These are phyloP conservation scores for Lepidochrysops patricia DNA, from an alignment of 2,888 invertebrate genomes.

Conservation along the genomic window DNA sequence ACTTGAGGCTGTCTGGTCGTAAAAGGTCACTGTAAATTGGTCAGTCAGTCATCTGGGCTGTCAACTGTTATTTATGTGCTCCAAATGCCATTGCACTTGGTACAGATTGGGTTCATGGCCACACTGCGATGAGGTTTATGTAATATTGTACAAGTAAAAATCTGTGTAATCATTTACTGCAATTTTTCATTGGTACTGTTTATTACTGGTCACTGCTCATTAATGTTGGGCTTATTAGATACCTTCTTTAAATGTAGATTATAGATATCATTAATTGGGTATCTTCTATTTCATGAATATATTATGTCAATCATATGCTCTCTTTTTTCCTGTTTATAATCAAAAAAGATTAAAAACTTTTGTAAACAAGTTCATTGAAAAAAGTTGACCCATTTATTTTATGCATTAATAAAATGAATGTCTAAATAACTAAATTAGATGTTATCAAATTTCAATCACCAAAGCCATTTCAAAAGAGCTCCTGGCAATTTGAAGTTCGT, in stretches of 20 bases:
- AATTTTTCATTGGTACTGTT: not conserved
- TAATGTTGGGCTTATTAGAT: too few species aligned
- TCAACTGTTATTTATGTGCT: constrained; percentile 60
- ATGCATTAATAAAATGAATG: not conserved
- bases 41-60: constrained; percentile 44
- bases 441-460: not conserved
- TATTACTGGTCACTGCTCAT: too few species aligned
- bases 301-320: too few species aligned
- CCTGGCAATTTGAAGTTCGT: not conserved
- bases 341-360: too few species aligned
- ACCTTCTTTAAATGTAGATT: too few species aligned
- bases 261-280: too few species aligned
- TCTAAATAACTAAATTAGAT: not conserved
- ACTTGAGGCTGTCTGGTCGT: constrained; percentile 24
- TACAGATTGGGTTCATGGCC: constrained; percentile 64
- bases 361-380: too few species aligned
- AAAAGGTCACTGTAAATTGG: constrained; percentile 45
- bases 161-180: constrained; percentile 13
- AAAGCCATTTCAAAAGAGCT: not conserved
- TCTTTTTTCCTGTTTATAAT: too few species aligned
- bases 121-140: constrained; percentile 21
- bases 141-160: not conserved
- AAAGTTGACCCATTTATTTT: not conserved
- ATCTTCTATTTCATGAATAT: too few species aligned
- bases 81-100: constrained; percentile 64